These are phyloP conservation scores for Dryobota labecula DNA, from an alignment of 2,888 invertebrate genomes.

Conservation along the genomic window DNA sequence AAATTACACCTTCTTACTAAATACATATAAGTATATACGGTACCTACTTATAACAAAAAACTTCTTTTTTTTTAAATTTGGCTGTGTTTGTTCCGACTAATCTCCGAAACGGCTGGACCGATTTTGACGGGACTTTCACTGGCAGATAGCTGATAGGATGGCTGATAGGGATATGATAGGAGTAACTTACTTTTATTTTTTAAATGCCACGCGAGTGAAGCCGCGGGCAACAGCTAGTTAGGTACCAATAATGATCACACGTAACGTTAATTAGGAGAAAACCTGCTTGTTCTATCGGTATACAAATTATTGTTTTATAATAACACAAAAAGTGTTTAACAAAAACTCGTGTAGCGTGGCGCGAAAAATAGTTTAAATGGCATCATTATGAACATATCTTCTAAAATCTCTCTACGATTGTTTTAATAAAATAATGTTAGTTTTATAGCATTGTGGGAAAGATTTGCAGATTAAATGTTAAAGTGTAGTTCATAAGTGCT, in stretches of 20 bases:
- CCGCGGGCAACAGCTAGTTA: no score
- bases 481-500: conserved; percentile 57
- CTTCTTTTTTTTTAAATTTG: no score
- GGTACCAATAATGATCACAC: conserved; percentile 1
- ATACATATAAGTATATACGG: no score
- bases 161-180: no score
- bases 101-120: no score
- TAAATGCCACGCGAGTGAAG: no score
- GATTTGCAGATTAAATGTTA: conserved; percentile 53
- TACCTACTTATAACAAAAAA: no score
- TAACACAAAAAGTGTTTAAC: conserved; percentile 10
- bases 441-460: conserved; percentile 52
- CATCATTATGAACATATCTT: conserved; percentile 5
- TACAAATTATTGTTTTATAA: background rate
- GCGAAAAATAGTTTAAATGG: background rate
- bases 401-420: conserved; percentile 19
- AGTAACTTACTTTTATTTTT: no score
- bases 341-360: background rate
- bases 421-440: conserved; percentile 29
- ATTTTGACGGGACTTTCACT: no score
- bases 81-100: no score
- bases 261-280: background rate
- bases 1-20: no score
- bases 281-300: background rate
- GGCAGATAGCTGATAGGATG: no score